phyloP scores from a whole-genome alignment of 2,113 vertebrate genomes.

The Athene cunicularia region DNA sequence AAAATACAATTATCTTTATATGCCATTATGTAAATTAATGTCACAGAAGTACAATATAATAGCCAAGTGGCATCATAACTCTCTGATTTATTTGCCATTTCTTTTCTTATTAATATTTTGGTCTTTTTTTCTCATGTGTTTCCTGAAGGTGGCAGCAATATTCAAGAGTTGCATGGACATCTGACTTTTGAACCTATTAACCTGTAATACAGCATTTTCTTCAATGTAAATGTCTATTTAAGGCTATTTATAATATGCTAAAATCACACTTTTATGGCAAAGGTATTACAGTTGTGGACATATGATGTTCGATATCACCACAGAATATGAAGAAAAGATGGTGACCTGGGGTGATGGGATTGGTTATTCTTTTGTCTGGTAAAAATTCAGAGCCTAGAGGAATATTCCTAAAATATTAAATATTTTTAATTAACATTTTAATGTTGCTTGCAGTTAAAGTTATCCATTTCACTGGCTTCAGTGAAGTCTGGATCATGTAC shows the following conservation, averaged over 20 bases:
- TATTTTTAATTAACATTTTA: neutral
- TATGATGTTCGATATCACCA: neutral
- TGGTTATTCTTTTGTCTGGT: neutral
- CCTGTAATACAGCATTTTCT: neutral
- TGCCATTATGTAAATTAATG: neutral
- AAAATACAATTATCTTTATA: neutral
- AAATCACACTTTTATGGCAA: neutral
- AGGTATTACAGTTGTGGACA: neutral
- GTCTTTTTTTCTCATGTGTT: neutral
- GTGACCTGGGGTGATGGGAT: neutral
- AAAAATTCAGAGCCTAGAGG: neutral
- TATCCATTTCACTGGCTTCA: neutral
- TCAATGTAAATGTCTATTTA: neutral
- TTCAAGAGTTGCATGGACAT: neutral
- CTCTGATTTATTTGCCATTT: neutral
- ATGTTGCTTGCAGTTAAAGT: neutral
- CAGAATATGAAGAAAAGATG: neutral
- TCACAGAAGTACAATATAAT: neutral
- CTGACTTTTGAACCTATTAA: conserved; percentile 18
- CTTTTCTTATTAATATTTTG: neutral
- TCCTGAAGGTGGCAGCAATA: conserved; percentile 66
- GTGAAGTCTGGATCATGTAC: neutral
- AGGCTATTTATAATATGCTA: neutral
- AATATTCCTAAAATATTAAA: neutral
- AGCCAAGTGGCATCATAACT: neutral